Percentiles rank a stretch among this genome's conserved stretches.
These are phyloP conservation scores for Atlantisia rogersi DNA, from an alignment of 2,113 vertebrate species.

Conservation along the genomic window DNA sequence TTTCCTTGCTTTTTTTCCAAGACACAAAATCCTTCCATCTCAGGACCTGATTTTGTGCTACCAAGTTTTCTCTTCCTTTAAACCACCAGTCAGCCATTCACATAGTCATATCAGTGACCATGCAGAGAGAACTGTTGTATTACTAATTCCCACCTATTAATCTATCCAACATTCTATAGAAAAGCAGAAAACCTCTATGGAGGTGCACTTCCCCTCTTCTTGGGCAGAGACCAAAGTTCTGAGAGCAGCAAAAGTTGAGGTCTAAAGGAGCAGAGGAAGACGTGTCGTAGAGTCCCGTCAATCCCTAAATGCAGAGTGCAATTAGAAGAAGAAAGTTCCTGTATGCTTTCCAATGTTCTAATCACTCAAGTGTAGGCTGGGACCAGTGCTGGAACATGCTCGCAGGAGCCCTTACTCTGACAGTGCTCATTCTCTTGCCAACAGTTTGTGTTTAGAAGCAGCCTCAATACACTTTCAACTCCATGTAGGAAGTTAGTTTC, in stretches of 20 bases:
- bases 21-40: background rate
- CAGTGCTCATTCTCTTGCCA: background rate
- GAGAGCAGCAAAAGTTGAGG: background rate
- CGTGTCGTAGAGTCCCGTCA: background rate
- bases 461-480: background rate
- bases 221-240: background rate
- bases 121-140: background rate
- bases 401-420: background rate
- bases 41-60: background rate
- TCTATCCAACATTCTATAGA: background rate
- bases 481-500: background rate
- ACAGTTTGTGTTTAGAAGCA: background rate
- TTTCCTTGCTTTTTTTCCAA: background rate
- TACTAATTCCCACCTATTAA: background rate
- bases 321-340: background rate
- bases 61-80: background rate
- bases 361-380: background rate
- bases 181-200: background rate
- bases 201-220: background rate
- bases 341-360: background rate
- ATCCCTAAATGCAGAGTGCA: background rate
- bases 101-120: too few species aligned
- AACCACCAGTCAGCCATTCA: background rate
- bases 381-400: background rate
- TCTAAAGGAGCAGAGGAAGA: background rate